phyloP scores from a whole-genome alignment of 2,797 vertebrate genomes.

The Spea hammondii region DNA sequence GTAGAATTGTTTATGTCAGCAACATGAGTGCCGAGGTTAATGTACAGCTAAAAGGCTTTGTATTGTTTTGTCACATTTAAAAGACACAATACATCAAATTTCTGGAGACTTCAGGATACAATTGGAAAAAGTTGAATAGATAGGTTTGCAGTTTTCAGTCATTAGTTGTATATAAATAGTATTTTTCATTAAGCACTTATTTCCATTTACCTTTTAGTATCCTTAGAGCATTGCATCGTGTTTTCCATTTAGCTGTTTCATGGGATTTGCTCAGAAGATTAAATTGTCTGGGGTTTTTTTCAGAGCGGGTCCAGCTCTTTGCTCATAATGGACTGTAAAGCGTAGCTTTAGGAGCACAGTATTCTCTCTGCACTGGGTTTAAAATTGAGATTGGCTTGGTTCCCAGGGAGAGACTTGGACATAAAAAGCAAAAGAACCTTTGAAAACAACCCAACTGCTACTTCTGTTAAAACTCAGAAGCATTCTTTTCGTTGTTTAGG shows the following conservation, averaged over 20 bases:
- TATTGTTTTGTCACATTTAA: background rate
- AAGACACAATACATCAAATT: no score
- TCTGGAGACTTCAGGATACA: no score
- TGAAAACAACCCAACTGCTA: background rate
- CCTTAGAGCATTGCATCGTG: background rate
- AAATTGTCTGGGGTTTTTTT: background rate
- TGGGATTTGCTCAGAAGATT: conserved; percentile 3
- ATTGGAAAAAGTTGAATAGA: background rate
- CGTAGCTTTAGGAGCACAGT: background rate
- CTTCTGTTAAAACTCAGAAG: background rate
- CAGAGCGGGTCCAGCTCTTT: background rate
- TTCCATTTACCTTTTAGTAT: conserved; percentile 6
- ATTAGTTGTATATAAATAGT: no score
- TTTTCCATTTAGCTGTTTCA: background rate
- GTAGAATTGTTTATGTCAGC: no score
- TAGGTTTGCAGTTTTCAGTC: background rate
- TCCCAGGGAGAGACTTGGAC: conserved; percentile 1
- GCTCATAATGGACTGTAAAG: conserved; percentile 9
- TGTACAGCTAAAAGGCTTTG: background rate
- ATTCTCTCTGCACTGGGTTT: conserved; percentile 3
- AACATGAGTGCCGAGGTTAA: no score
- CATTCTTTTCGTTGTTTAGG: no score
- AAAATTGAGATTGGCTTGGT: conserved; percentile 14
- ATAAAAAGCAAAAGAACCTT: conserved; percentile 18
- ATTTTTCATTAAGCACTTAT: background rate